These are phyloP conservation scores for Galbula dea DNA, from an alignment of 2,113 vertebrate species.

Conservation along the genomic window DNA sequence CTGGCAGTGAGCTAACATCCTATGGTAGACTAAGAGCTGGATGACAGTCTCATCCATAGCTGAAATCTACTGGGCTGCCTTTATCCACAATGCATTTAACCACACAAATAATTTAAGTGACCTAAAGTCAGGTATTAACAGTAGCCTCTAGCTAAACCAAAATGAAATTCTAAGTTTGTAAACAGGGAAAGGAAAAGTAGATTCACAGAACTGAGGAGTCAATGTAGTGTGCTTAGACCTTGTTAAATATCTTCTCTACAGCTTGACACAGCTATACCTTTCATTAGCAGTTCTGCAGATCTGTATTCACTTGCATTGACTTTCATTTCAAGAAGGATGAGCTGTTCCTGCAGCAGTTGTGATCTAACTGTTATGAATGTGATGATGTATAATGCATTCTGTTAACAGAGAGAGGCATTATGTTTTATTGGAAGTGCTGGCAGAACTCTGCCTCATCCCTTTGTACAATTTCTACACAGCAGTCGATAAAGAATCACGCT, in stretches of 20 bases:
- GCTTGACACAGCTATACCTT: neutral
- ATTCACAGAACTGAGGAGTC: neutral
- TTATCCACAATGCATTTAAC: neutral
- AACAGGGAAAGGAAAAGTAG: neutral
- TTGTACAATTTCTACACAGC: conserved; percentile 15
- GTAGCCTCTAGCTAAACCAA: neutral
- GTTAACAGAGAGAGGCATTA: conserved; percentile 34
- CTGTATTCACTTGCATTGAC: neutral
- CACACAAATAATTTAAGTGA: neutral
- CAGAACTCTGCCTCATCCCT: conserved; percentile 10
- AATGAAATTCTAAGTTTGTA: neutral
- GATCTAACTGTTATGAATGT: neutral
- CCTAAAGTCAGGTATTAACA: neutral
- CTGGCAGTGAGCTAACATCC: neutral
- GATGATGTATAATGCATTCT: neutral
- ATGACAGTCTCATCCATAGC: neutral
- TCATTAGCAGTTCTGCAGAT: neutral
- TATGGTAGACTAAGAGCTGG: neutral
- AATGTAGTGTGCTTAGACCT: neutral
- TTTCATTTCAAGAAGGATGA: neutral
- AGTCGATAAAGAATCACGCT: neutral
- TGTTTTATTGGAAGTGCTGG: neutral
- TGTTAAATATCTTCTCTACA: neutral
- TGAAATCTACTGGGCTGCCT: neutral
- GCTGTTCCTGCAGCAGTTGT: neutral